Base-by-base conservation (phyloP, 2,113 vertebrate genomes). In the Suricata suricatta region DNA sequence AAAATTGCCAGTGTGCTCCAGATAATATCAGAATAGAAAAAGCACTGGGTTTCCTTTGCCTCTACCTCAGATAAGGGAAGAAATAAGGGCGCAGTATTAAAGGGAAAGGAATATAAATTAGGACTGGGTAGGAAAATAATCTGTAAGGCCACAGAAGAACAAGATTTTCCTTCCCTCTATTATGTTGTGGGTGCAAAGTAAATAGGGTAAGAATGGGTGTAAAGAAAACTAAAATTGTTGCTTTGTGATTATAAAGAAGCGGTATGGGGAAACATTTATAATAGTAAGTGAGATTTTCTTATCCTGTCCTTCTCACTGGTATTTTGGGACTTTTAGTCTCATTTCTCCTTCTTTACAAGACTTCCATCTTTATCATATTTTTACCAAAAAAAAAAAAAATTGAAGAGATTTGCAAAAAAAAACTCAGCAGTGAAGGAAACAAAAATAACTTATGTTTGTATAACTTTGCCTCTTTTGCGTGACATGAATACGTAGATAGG, bases 71-170 rank as follows among this genome's bases (percentile, higher is more conserved):
- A 89, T 83, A 77, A 90, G 60, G 35, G 92, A 87, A 87, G 81
- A 13, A 95, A 66, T 72, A 54, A 72, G 3, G 10, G 31, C 16
- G 1, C 2, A 80, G 25, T 85, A 71, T 38, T 83, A 79, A 69
- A 96, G 25, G 23, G 35, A 92, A 88, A 88, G 11, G 25, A 79
- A 79, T 68, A 74, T 57, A 87, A 95, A 52, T 93, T 82, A 83
- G 10, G 1, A 41, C 21, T 66, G 0, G 10, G 44, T 11, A 74
- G 27, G 31, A 69, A 96, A 83, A 88, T 15, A 50, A 74, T 44
- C 60, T 77, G 0, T 31, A 76, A 8, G 12, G 5, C 13, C 72
- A 74, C 17, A 83, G 47, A 16, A 72, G 79, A 86, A 50, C 14
- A 80, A 79, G 9, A 3, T 7, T 44, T 54, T 33, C 7, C n/a